Base-by-base conservation (phyloP, 2,113 vertebrate species). In the Salvelinus alpinus region DNA sequence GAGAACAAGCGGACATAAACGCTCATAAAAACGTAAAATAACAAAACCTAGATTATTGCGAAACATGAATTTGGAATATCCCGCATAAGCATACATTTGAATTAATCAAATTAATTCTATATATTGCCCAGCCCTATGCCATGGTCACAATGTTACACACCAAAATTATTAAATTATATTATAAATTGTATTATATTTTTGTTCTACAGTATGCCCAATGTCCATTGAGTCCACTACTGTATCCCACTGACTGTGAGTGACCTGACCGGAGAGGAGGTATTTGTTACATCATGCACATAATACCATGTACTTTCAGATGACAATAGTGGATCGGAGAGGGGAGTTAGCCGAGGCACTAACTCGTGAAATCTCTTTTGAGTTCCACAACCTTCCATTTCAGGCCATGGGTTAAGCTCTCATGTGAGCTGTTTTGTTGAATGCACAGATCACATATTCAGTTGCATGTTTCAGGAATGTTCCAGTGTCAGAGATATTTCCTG, bases 361-460 rank as follows among this genome's bases (percentile, higher is more conserved):
- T 68, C 65, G 22, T 75, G 29, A 54, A 66, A 75, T 75, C 64
- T 12, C 74, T 25, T 69, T 69, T 75, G 65, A 68, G 72, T 24
- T 75, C 51, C 20, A 22, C 65, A 69, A 69, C 65, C 74, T 69
- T 31, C 38, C 13, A 8, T 69, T 27, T 31, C 27, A 51, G 64
- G 20, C 25, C 65, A 25, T 16, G 20, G 16, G 29, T 31, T 75
- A 31, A 69, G 74, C 48, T 31, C 22, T 25, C 25, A 1, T 59
- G 14, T 60, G 27, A 22, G 14, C 5, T 59, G 47, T 31, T 69
- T 18, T 59, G 64, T 51, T 31, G 9, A 44, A 31, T 2, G 34
- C 65, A 64, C 16, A 48, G 47, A 60, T 6, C 59, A 60, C 59
- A 60, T n/a, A 60, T 60, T 60, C 59, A 38, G 38, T 38, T 38